A percentile compares a stretch with the other conserved stretches of the same genome.
Conservation (phyloP, 1,140 invertebrate genomes). For the Apis cerana region DNA sequence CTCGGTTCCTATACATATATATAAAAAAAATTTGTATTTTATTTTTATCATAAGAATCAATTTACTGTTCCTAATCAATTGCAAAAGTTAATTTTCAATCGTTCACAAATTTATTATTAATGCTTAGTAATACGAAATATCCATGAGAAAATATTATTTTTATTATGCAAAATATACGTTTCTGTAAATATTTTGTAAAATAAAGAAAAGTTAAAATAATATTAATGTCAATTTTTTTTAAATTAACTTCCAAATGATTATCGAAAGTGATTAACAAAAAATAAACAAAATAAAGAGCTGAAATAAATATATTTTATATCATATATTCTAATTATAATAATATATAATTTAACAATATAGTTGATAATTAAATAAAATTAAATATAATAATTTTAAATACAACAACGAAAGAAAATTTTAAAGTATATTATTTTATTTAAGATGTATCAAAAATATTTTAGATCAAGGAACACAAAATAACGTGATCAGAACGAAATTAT, state of each 20-base stretch:
- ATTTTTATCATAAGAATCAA: background rate
- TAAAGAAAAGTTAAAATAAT: constrained; percentile 35
- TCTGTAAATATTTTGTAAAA: constrained; percentile 64
- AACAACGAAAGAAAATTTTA: background rate
- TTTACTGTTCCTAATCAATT: constrained; percentile 11
- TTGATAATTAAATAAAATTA: too few species aligned
- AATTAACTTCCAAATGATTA: background rate
- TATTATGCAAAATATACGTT: constrained; percentile 43
- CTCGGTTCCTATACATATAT: background rate
- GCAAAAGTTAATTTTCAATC: constrained; percentile 17
- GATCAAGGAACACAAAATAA: background rate
- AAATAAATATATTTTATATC: background rate
- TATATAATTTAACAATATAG: background rate
- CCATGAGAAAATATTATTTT: constrained; percentile 49
- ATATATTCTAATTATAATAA: background rate
- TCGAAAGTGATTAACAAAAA: background rate
- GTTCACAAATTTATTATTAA: background rate
- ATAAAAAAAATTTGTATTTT: background rate
- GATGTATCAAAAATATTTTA: background rate
- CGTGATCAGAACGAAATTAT: background rate
- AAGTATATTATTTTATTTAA: background rate
- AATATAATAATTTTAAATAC: background rate
- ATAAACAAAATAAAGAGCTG: background rate
- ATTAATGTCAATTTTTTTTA: background rate
- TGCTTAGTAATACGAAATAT: background rate